Evolutionary conservation across 30 jellyfish, hydroid and myxozoan species (phyloP).

Genomic region (Hydra vulgaris): DNA sequence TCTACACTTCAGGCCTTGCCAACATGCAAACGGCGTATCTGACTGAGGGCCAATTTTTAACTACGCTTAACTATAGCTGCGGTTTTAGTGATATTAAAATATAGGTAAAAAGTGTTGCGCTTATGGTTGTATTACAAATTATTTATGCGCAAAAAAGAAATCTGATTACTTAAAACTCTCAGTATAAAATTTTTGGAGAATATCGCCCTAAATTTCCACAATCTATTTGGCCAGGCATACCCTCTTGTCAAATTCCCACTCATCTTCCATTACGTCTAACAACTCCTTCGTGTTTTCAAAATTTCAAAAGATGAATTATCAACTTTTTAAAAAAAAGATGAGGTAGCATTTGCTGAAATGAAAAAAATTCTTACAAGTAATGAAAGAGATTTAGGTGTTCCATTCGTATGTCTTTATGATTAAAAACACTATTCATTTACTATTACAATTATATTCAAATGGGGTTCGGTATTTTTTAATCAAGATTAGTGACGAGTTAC

Average conservation of each 20-base stretch:
- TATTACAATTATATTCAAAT: background rate
- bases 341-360: background rate
- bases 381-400: background rate
- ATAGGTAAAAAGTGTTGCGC: no score
- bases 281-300: no score
- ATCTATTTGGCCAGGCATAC: conserved; percentile 10
- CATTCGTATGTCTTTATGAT: background rate
- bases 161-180: no score
- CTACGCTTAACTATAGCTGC: no score
- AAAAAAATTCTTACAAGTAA: background rate
- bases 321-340: background rate
- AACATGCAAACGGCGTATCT: no score
- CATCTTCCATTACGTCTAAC: conserved; percentile 1
- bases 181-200: background rate
- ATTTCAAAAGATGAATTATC: background rate
- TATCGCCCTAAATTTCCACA: conserved; percentile 8
- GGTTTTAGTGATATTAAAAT: no score
- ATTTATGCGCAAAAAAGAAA: background rate
- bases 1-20: no score
- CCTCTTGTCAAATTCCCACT: background rate
- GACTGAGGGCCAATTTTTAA: no score
- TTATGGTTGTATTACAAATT: background rate
- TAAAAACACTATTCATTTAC: background rate
- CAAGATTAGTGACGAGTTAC: no score
- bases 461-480: background rate